phyloP scores from a whole-genome alignment of 2,797 vertebrate genomes.

The Microctenopoma lineatum region DNA sequence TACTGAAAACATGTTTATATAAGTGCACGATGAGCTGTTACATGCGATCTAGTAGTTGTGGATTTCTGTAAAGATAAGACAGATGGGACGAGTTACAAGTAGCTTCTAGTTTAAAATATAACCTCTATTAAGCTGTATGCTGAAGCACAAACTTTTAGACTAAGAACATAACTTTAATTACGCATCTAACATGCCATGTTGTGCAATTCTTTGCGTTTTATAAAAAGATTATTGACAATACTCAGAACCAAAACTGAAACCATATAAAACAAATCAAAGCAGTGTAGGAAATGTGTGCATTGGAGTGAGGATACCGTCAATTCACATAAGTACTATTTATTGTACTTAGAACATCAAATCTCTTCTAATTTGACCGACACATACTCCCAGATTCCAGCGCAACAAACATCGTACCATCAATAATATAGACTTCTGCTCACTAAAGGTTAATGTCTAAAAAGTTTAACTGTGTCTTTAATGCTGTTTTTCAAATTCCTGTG shows the following conservation, averaged over 20 bases:
- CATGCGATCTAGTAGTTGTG: neutral
- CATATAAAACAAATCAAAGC: neutral
- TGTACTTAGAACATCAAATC: neutral
- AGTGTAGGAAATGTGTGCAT: neutral
- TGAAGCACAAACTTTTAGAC: slow-evolving; percentile 3
- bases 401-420: neutral
- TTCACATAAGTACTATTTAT: neutral
- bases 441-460: slow-evolving; percentile 17
- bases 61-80: slow-evolving; percentile 8
- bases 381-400: neutral
- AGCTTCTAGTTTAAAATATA: neutral
- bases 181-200: neutral
- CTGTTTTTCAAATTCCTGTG: slow-evolving; percentile 46
- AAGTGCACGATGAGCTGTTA: slow-evolving; percentile 5
- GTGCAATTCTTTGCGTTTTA: slow-evolving; percentile 4
- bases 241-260: neutral
- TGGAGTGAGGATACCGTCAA: neutral
- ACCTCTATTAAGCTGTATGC: neutral
- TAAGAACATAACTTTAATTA: neutral
- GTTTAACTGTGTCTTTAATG: slow-evolving; percentile 42
- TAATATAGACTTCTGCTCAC: neutral
- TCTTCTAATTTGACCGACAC: neutral
- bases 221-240: neutral
- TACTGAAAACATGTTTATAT: slow-evolving; percentile 9
- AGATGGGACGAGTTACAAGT: neutral